Percentiles rank a stretch among this genome's conserved stretches.
Conservation (phyloP, 2,888 invertebrate genomes). For the Orchesellides sinensis region DNA sequence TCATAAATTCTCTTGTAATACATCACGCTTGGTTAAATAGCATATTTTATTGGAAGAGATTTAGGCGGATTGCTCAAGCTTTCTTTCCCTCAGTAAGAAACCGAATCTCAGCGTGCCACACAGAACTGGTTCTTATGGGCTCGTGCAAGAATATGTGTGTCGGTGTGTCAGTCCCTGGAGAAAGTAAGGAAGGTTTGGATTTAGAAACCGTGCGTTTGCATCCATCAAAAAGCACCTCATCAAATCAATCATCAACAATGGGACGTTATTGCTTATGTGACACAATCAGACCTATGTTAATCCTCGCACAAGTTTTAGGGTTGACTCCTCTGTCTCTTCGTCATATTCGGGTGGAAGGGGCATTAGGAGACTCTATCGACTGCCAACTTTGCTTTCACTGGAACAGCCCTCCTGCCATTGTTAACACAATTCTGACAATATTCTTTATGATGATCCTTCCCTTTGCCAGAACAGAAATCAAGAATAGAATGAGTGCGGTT, state of each 20-base stretch:
- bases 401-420: constrained; percentile 55
- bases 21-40: too few relatives aligned
- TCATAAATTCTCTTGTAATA: too few relatives aligned
- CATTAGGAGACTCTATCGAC: constrained; percentile 30
- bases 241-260: too few relatives aligned
- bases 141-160: background rate
- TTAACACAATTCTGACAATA: constrained; percentile 55
- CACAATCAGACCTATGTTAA: constrained; percentile 66
- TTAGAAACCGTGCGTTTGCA: too few relatives aligned
- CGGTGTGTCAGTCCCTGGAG: too few relatives aligned
- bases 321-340: constrained; percentile 63
- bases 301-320: constrained; percentile 64
- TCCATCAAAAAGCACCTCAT: too few relatives aligned
- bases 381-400: constrained; percentile 63
- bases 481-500: constrained; percentile 63
- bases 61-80: too few relatives aligned
- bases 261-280: constrained; percentile 68
- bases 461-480: constrained; percentile 65
- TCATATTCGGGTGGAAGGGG: constrained; percentile 44
- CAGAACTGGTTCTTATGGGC: background rate
- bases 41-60: too few relatives aligned
- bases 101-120: too few relatives aligned
- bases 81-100: too few relatives aligned
- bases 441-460: constrained; percentile 64
- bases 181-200: background rate